Evolutionary conservation across 2,888 invertebrate genomes (phyloP).

Genomic region (Nemotelus nigrinus): DNA sequence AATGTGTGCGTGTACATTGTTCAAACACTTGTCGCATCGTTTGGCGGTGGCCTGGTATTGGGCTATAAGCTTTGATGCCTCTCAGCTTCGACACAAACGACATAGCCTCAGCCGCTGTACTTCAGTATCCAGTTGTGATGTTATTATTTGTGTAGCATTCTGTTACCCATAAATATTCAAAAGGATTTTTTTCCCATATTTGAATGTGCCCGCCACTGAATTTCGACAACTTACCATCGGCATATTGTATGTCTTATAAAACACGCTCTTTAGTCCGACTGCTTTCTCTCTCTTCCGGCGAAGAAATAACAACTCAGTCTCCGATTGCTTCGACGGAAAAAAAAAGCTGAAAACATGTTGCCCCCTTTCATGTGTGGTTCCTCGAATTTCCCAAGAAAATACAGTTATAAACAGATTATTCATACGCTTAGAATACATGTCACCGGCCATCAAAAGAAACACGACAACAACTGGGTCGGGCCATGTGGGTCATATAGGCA

Average conservation of each 20-base stretch:
- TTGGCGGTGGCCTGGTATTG: too few species aligned
- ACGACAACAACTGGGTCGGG: neutral
- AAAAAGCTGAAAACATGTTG: too few species aligned
- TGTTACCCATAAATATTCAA: constrained; percentile 38
- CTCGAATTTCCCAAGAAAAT: constrained; percentile 36
- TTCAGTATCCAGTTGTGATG: constrained; percentile 1
- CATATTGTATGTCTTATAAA: neutral
- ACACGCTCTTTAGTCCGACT: neutral
- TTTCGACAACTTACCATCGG: constrained; percentile 3
- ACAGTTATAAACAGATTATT: constrained; percentile 42
- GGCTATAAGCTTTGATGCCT: too few species aligned
- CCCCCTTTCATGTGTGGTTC: neutral
- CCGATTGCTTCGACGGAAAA: too few species aligned
- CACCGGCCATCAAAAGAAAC: constrained; percentile 15
- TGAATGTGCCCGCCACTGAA: constrained; percentile 19
- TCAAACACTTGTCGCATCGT: too few species aligned
- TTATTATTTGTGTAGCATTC: constrained; percentile 38
- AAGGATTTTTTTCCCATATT: constrained; percentile 35
- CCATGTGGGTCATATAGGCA: neutral
- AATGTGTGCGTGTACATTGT: neutral
- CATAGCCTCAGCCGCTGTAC: neutral
- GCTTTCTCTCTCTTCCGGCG: neutral
- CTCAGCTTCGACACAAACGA: too few species aligned
- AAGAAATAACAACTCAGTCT: too few species aligned
- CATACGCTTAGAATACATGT: constrained; percentile 35